Base-by-base conservation (phyloP, 2,888 invertebrate species). In the Hybos culiciformis region DNA sequence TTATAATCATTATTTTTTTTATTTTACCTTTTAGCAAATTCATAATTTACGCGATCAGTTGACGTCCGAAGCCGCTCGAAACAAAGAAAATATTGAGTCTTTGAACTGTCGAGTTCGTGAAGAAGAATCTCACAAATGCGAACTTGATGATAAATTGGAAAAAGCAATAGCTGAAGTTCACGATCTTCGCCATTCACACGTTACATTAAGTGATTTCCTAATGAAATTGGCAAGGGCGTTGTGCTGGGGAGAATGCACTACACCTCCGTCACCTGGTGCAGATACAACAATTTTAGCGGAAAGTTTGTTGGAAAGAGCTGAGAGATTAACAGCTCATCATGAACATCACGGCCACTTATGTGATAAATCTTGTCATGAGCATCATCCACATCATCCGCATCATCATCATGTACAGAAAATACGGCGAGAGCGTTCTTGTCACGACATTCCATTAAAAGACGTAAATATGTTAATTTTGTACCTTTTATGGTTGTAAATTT, bases 171-270 rank as follows among this genome's bases (percentile, higher is more conserved):
- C 80, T 0, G 91, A 92, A 58, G 71, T 90, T 23, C 78, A 77
- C 44, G 72, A 81, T 1, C 46, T 67, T n/a, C 59, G 63, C n/a
- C 57, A 58, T 15, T 67, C 67, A 43, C 67, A 67, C 48, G 46
- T 62, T 47, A 58, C 59, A 0, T 48, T 86, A 56, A 75, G 83
- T 60, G 78, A 81, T 55, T 88, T 86, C 67, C 69, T 93, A 61
- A 87, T 90, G 59, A 76, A 84, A 44, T 68, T 93, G 48, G 82
- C 84, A 49, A 74, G 82, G 56, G 81, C 83, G 31, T 73, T 93
- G 62, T 85, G 56, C 41, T 67, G 61, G 59, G 57, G 59, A 39
- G 66, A 66, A 41, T 67, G 66, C 42, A 54, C 61, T 2, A 54
- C 60, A 0, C 63, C 65, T 2, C 65, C 67, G 0, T 56, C 60